Evolutionary conservation across 2,888 invertebrate species (phyloP).

Genomic region (Scotopteryx bipunctaria): DNA sequence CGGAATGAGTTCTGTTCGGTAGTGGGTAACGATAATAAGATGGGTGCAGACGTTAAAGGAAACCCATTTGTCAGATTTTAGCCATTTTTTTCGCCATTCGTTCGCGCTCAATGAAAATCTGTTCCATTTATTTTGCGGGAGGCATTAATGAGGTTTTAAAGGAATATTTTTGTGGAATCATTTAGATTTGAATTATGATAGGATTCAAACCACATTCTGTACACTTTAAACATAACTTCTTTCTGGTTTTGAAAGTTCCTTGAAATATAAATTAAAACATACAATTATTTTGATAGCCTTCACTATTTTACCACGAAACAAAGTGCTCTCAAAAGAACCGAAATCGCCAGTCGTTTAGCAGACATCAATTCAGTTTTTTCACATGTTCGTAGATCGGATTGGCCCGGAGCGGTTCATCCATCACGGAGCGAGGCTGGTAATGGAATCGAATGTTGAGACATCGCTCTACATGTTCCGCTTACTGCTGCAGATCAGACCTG

Average conservation of each 20-base stretch:
- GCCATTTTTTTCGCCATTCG: slow-evolving; percentile 79
- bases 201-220: background rate
- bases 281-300: too few species aligned
- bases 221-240: background rate
- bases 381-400: slow-evolving; percentile 25
- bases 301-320: too few species aligned
- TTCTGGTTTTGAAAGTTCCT: background rate
- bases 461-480: slow-evolving; percentile 38
- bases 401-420: slow-evolving; percentile 38
- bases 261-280: background rate
- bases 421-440: slow-evolving; percentile 49
- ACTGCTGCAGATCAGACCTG: slow-evolving; percentile 32
- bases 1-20: slow-evolving; percentile 81
- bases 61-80: slow-evolving; percentile 82
- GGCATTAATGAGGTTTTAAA: slow-evolving; percentile 68
- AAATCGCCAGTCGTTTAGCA: slow-evolving; percentile 6
- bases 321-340: background rate
- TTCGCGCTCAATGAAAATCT: slow-evolving; percentile 78
- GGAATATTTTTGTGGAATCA: slow-evolving; percentile 42
- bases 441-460: slow-evolving; percentile 44
- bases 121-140: slow-evolving; percentile 76
- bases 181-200: slow-evolving; percentile 33
- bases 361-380: slow-evolving; percentile 26
- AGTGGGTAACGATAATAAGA: slow-evolving; percentile 83
- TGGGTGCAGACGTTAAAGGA: slow-evolving; percentile 83